A percentile compares a stretch with the other conserved stretches of the same genome.
Conservation (phyloP, 1,140 invertebrate species). For the Proctacanthus coquilletti region DNA sequence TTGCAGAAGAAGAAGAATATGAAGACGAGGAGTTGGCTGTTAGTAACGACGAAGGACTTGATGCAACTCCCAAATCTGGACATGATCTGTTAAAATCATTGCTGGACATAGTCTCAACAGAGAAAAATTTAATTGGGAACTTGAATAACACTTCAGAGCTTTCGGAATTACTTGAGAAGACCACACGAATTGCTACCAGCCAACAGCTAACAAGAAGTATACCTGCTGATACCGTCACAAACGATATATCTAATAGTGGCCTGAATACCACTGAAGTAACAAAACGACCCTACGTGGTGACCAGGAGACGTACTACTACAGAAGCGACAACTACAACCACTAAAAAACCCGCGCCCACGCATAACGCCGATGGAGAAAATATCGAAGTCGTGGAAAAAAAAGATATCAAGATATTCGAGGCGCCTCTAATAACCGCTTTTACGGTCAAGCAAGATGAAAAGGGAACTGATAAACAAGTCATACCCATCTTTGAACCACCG, state of each 20-base stretch:
- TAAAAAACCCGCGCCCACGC: slow-evolving; percentile 39
- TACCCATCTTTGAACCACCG: slow-evolving; percentile 40
- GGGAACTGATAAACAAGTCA: slow-evolving; percentile 56
- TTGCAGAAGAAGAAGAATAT: slow-evolving; percentile 21
- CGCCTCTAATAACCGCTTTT: slow-evolving; percentile 63
- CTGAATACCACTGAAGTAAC: slow-evolving; percentile 17
- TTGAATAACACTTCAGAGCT: too few relatives aligned
- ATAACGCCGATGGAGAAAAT: slow-evolving; percentile 46
- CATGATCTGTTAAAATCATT: slow-evolving; percentile 6
- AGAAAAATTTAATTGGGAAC: too few relatives aligned
- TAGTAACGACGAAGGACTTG: slow-evolving; percentile 16
- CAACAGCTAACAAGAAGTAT: slow-evolving; percentile 15
- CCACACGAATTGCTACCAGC: too few relatives aligned
- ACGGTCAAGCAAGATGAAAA: slow-evolving; percentile 64
- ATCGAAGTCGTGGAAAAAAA: slow-evolving; percentile 44
- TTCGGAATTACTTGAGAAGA: too few relatives aligned
- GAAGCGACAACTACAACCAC: slow-evolving; percentile 34
- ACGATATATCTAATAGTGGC: slow-evolving; percentile 24
- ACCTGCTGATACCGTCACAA: slow-evolving; percentile 14
- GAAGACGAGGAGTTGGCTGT: slow-evolving; percentile 17
- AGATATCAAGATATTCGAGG: slow-evolving; percentile 63
- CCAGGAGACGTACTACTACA: slow-evolving; percentile 30
- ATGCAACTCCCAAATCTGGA: slow-evolving; percentile 17
- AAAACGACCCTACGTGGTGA: slow-evolving; percentile 9
- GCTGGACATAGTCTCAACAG: neutral